phyloP scores from a whole-genome alignment of 2,888 invertebrate genomes.

The Lochmaea crataegi region DNA sequence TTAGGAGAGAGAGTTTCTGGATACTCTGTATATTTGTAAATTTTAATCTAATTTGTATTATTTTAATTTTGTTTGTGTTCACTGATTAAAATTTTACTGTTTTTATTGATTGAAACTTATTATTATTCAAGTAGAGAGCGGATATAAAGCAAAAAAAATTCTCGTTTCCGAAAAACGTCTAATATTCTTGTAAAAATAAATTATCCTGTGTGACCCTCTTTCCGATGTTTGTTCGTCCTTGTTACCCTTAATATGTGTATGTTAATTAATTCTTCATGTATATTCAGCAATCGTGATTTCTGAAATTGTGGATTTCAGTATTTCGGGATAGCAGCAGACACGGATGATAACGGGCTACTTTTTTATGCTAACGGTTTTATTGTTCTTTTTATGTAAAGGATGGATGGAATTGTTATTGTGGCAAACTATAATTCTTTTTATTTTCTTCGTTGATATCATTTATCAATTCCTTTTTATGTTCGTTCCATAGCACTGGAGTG shows the following conservation, averaged over 20 bases:
- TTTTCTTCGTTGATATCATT: constrained; percentile 35
- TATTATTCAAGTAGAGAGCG: constrained; percentile 45
- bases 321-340: constrained; percentile 29
- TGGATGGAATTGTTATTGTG: constrained; percentile 41
- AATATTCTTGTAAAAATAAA: constrained; percentile 54
- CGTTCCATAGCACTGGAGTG: constrained; percentile 9
- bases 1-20: too few species aligned
- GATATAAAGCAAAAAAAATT: constrained; percentile 48
- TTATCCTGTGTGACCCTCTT: constrained; percentile 50
- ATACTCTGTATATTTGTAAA: too few species aligned
- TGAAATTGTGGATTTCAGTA: constrained; percentile 32
- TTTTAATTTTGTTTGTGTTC: not conserved
- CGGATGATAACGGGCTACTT: constrained; percentile 37
- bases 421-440: constrained; percentile 41
- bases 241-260: constrained; percentile 45
- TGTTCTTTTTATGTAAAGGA: constrained; percentile 42
- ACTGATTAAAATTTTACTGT: not conserved
- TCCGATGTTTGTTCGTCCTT: constrained; percentile 45
- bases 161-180: constrained; percentile 47
- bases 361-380: constrained; percentile 44
- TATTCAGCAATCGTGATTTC: constrained; percentile 42
- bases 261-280: constrained; percentile 49
- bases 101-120: constrained; percentile 53
- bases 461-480: constrained; percentile 37
- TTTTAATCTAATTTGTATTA: too few species aligned